Evolutionary conservation across 2,113 vertebrate genomes (phyloP), one percentile per base, ranked within the genome.

Genomic region (Triplophysa siluroides): DNA sequence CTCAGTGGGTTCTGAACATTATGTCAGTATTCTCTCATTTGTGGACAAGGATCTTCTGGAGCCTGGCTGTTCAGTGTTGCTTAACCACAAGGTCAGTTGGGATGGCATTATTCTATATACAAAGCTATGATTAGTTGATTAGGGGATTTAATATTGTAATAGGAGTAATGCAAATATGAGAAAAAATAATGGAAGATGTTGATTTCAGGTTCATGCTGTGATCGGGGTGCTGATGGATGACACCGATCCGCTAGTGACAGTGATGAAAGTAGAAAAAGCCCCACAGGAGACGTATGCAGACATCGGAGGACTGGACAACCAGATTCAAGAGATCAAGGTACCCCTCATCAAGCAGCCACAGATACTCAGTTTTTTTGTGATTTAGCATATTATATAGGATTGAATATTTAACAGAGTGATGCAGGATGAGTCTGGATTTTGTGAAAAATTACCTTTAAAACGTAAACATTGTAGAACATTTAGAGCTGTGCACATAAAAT

Each of bases 321-420:
- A 99, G 85, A 99, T 99, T 84, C 97, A 99, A 85, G 98, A 99
- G 89, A 99, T 99, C 72, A 99, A 98, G 94, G 98, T 97, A 83
- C 2, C 1, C 19, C 9, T 23, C 23, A 14, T 24, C n/a, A 7
- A 9, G n/a, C 2, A 58, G 54, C 2, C 0, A 21, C 5, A 7
- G 18, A 19, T n/a, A 5, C 19, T 19, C 4, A 0, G 18, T 56
- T 56, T 56, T n/a, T 50, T 11, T 4, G 14, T 50, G 0, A 38
- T 38, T 38, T 38, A 7, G 33, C 1, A 6, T 38, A 38, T 38
- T 7, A 38, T 38, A 38, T 38, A 38, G 47, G 14, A 14, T 3
- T 50, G 2, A 50, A 50, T 50, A 50, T 50, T 50, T 50, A 14
- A 14, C 14, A 50, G 13, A 50, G 47, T 38, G 33, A 38, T 38